phyloP scores from a whole-genome alignment of 1,140 invertebrate species.

The Drosophila takahashii region DNA sequence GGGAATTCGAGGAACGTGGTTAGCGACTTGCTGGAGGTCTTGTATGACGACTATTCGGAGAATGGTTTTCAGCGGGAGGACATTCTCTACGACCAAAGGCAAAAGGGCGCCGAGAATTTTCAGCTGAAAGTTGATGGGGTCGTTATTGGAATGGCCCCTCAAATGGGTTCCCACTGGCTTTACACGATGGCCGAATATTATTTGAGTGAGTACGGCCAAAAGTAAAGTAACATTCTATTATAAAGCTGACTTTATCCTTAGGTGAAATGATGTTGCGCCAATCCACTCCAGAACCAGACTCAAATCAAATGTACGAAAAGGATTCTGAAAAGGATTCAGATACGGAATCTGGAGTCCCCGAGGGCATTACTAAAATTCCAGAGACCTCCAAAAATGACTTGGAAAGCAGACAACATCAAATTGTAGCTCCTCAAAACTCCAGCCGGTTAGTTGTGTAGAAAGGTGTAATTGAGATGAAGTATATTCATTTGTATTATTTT shows the following conservation, averaged over 20 bases:
- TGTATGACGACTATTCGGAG: constrained; percentile 68
- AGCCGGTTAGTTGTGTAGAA: constrained; percentile 34
- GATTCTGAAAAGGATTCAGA: neutral
- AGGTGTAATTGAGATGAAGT: neutral
- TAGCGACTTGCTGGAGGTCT: constrained; percentile 57
- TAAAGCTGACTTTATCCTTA: neutral
- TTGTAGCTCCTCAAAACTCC: constrained; percentile 17
- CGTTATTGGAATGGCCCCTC: constrained; percentile 57
- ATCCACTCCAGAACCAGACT: constrained; percentile 16
- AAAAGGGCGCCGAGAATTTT: constrained; percentile 75
- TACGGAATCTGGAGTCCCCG: neutral
- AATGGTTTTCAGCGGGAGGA: constrained; percentile 67
- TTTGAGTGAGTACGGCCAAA: constrained; percentile 25
- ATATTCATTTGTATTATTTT: neutral
- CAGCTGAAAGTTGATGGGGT: constrained; percentile 73
- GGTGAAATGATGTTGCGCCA: constrained; percentile 28
- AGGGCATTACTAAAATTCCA: constrained; percentile 32
- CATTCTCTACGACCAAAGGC: constrained; percentile 74
- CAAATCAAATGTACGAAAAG: constrained; percentile 36
- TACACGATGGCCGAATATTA: constrained; percentile 52
- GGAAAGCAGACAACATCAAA: constrained; percentile 55
- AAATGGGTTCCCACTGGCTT: constrained; percentile 42
- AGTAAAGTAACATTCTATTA: neutral
- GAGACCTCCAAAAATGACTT: constrained; percentile 43
- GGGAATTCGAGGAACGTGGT: constrained; percentile 27